Evolutionary conservation across 2,888 invertebrate species (phyloP).

Genomic region (Theristus sp.): DNA sequence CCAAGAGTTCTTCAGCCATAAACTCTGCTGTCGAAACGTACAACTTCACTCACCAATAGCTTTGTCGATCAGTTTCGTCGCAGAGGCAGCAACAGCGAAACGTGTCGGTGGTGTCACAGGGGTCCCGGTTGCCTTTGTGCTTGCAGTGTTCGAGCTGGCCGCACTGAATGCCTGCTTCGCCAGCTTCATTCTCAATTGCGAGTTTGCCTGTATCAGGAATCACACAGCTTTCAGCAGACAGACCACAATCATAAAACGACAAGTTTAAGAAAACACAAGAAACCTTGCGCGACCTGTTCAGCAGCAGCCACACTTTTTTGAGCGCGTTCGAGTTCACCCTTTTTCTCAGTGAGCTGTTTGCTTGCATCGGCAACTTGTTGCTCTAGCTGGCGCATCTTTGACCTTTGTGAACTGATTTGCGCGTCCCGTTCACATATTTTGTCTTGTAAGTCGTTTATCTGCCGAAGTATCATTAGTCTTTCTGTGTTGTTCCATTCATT

Average conservation of each 20-base stretch:
- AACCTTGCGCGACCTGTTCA: no score
- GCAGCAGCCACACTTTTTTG: not conserved
- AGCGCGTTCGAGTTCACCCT: not conserved
- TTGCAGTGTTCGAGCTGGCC: not conserved
- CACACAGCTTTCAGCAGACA: no score
- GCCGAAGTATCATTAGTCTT: no score
- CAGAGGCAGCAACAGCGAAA: no score
- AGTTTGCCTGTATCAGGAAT: not conserved
- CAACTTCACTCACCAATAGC: not conserved
- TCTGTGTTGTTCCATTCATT: no score
- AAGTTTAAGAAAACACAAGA: no score
- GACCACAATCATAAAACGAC: no score
- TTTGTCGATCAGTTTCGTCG: no score
- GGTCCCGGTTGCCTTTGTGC: not conserved
- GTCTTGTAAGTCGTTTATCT: not conserved
- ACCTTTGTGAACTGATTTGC: not conserved
- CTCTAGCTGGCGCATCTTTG: not conserved
- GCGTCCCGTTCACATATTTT: not conserved
- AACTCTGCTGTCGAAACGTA: not conserved
- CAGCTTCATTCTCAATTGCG: not conserved
- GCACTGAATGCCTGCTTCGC: not conserved
- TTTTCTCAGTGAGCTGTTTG: not conserved
- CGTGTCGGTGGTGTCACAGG: no score
- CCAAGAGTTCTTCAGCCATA: not conserved
- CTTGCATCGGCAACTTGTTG: not conserved